Conservation (phyloP, 2,888 invertebrate species). For the Lithophane socia region DNA sequence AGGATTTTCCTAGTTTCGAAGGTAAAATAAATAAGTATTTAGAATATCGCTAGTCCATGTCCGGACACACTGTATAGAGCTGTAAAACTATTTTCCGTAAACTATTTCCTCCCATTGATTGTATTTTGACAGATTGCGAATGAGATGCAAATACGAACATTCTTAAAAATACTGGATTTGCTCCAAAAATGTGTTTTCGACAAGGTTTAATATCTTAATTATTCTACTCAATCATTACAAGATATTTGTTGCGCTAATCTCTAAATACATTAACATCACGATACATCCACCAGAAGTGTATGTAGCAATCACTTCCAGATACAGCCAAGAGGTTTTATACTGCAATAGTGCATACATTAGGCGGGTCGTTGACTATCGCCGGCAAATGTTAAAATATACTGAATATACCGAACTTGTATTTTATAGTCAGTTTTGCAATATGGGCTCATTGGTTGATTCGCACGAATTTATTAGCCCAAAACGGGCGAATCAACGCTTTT, state of each 20-base stretch:
- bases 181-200: neutral
- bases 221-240: neutral
- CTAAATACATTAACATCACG: conserved; percentile 7
- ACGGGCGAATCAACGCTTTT: no score
- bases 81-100: no score
- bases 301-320: conserved; percentile 52
- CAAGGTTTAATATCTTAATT: neutral
- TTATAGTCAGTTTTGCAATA: conserved; percentile 14
- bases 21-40: no score
- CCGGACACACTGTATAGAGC: no score
- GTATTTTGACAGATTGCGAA: no score
- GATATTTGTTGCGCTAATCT: conserved; percentile 7
- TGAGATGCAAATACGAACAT: no score
- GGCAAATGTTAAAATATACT: conserved; percentile 33
- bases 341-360: conserved; percentile 56
- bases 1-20: no score
- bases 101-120: no score
- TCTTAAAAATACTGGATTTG: no score
- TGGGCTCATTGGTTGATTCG: no score
- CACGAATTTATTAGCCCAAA: no score
- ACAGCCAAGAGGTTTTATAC: conserved; percentile 29
- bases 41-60: no score
- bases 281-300: conserved; percentile 36
- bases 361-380: conserved; percentile 31
- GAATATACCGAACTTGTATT: conserved; percentile 33